Evolutionary conservation across 2,113 vertebrate species (phyloP), one percentile per base, ranked within the genome.

Genomic region (Actenoides lindsayi): DNA sequence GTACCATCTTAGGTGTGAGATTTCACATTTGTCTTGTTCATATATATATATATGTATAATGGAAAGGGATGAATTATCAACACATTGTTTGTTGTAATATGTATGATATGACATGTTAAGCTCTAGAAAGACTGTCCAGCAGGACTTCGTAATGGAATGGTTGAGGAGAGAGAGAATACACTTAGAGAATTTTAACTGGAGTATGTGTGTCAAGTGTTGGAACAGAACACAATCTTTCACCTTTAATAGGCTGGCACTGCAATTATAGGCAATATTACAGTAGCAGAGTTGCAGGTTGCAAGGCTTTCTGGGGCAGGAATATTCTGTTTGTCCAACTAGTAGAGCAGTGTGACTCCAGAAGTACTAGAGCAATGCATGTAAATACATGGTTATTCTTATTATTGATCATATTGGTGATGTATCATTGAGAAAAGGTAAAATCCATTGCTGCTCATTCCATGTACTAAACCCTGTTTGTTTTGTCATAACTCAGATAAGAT

Each of bases 21-120:
- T 50, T 65, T 60, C 46, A 37, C 14, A 16, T 62, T 60, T 64
- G 5, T 27, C 19, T 48, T 25, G 11, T 7, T 35, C 16, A 57
- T 20, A 5, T n/a, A 31, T 65, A 18, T 56, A 5, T 20, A 30
- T 21, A 19, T 42, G 64, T 54, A 9, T 41, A 86, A 44, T 13
- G 5, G 1, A 24, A 74, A 78, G 5, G 4, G 13, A 25, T 33
- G 15, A 20, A 4, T 41, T 44, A 16, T 44, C 33, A 37, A 10
- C 5, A 1, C 6, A 19, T 56, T 41, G 50, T 37, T n/a, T 70
- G 44, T 41, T 75, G 25, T 35, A 23, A 37, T 2, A 9, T 24
- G 24, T 42, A 16, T 42, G 42, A 23, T 19, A 19, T 21, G 10
- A 41, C 0, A 0, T 41, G 28, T 5, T 54, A 6, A 42, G 24